Conservation (phyloP, 2,888 invertebrate species). For the Stictocephala bisonia region DNA sequence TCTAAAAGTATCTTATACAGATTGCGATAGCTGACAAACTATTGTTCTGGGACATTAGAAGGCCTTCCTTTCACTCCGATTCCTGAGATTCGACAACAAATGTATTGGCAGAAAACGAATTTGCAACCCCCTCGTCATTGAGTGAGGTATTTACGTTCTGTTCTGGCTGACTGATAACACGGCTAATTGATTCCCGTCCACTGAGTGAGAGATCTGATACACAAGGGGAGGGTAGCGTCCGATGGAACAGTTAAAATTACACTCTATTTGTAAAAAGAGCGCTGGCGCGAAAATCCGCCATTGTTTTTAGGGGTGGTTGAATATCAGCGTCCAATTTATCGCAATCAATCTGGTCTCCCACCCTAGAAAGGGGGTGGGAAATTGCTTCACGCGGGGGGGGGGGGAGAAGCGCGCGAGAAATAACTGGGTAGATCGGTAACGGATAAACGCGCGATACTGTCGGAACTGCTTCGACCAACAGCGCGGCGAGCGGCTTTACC, state of each 20-base stretch:
- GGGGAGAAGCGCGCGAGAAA: background rate
- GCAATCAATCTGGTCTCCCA: conserved; percentile 42
- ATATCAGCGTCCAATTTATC: conserved; percentile 48
- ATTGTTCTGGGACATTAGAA: too few relatives aligned
- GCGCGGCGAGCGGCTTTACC: background rate
- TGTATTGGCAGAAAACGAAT: conserved; percentile 24
- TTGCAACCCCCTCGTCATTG: too few relatives aligned
- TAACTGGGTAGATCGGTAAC: background rate
- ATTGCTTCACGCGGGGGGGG: background rate
- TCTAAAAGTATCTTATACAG: too few relatives aligned
- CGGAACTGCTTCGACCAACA: background rate
- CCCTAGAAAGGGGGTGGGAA: background rate
- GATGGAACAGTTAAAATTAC: conserved; percentile 41
- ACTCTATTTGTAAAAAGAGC: conserved; percentile 49
- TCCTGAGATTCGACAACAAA: background rate
- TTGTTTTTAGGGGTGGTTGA: conserved; percentile 47
- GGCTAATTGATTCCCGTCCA: conserved; percentile 43
- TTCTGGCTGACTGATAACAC: conserved; percentile 34
- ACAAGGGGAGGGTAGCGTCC: conserved; percentile 1
- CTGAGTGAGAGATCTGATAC: conserved; percentile 28
- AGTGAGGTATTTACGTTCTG: conserved; percentile 16
- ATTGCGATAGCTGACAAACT: conserved; percentile 16
- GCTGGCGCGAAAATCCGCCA: conserved; percentile 48
- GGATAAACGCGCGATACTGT: background rate
- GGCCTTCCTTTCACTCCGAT: too few relatives aligned